A percentile compares a stretch with the other conserved stretches of the same genome.
These are phyloP conservation scores for Aulostomus chinensis DNA, from an alignment of 2,797 vertebrate genomes.

Conservation along the genomic window DNA sequence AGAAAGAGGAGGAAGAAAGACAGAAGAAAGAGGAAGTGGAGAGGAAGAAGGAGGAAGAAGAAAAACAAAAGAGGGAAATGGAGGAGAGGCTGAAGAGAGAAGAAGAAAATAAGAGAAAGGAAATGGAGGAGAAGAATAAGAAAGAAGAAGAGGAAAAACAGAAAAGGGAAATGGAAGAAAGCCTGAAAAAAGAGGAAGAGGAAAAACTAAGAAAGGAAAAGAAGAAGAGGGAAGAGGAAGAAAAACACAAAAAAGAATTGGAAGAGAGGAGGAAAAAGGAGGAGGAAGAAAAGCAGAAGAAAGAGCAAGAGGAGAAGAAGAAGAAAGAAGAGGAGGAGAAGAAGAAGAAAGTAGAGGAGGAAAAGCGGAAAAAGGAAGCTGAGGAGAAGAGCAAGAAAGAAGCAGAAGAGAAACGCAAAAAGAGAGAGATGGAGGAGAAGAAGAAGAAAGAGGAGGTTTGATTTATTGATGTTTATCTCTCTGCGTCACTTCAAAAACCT, in stretches of 20 bases:
- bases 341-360: slow-evolving; percentile 9
- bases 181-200: slow-evolving; percentile 17
- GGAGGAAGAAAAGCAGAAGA: slow-evolving; percentile 29
- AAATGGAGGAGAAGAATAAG: slow-evolving; percentile 22
- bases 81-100: slow-evolving; percentile 35
- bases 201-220: slow-evolving; percentile 27
- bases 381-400: slow-evolving; percentile 15
- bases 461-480: neutral
- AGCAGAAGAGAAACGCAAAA: slow-evolving; percentile 22
- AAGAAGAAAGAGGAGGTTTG: slow-evolving; percentile 63
- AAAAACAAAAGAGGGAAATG: slow-evolving; percentile 34
- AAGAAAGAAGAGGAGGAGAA: slow-evolving; percentile 24
- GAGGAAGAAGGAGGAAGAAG: slow-evolving; percentile 17
- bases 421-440: slow-evolving; percentile 20
- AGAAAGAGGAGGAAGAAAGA: slow-evolving; percentile 54
- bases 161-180: slow-evolving; percentile 20
- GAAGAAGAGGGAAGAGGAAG: slow-evolving; percentile 26
- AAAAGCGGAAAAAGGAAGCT: slow-evolving; percentile 29
- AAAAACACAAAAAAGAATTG: slow-evolving; percentile 25
- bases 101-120: slow-evolving; percentile 27
- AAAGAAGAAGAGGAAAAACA: slow-evolving; percentile 31
- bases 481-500: neutral
- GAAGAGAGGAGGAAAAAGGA: slow-evolving; percentile 26
- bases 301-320: slow-evolving; percentile 42
- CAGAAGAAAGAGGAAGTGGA: slow-evolving; percentile 34